phyloP scores from a whole-genome alignment of 2,113 vertebrate genomes.

The Anolis sagrei region DNA sequence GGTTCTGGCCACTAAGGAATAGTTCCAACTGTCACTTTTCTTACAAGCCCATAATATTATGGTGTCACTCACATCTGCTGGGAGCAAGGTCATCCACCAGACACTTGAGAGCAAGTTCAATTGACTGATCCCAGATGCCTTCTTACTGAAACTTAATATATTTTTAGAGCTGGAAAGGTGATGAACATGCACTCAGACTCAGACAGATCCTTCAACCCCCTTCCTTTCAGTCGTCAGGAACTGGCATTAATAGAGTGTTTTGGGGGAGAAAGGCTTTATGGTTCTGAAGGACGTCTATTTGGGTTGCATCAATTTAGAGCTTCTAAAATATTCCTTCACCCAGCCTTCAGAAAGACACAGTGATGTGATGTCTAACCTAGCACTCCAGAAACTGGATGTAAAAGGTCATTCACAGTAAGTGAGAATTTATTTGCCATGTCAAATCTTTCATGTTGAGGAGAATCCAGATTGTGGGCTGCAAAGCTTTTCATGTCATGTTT shows the following conservation, averaged over 20 bases:
- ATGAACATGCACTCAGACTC: conserved; percentile 6
- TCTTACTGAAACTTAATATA: conserved; percentile 35
- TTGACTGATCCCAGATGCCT: conserved; percentile 34
- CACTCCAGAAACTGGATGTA: conserved; percentile 31
- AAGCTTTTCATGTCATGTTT: conserved; percentile 65
- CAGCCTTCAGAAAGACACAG: conserved; percentile 16
- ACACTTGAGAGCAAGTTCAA: conserved; percentile 9
- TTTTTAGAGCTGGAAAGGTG: conserved; percentile 13
- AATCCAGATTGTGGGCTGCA: conserved; percentile 64
- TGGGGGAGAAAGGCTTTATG: background rate
- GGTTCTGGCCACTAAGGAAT: conserved; percentile 15
- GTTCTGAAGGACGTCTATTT: conserved; percentile 16
- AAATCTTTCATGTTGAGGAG: conserved; percentile 62
- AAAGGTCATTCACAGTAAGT: conserved; percentile 64
- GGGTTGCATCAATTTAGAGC: background rate
- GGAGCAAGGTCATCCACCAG: conserved; percentile 25
- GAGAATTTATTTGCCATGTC: conserved; percentile 65
- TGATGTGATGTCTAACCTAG: conserved; percentile 15
- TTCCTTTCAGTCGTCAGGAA: background rate
- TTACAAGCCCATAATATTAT: conserved; percentile 31
- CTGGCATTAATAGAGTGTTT: background rate
- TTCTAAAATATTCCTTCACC: background rate
- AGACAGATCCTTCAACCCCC: conserved; percentile 4
- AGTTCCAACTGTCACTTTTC: conserved; percentile 22
- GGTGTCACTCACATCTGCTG: conserved; percentile 25